Evolutionary conservation across 2,888 invertebrate genomes (phyloP), one percentile per base, ranked within the genome.

Genomic region (Epirrhoe alternata): DNA sequence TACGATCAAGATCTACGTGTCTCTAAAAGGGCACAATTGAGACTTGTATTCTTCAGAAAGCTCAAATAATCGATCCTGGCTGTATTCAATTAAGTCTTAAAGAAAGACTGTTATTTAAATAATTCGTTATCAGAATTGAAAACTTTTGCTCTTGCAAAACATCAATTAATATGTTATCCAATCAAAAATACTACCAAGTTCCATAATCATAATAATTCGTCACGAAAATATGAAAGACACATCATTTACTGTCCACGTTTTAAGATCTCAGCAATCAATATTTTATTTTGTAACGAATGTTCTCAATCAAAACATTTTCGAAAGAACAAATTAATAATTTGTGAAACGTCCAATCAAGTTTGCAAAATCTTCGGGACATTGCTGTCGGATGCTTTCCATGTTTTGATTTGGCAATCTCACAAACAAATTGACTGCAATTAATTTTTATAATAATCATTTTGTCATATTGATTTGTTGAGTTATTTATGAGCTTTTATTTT

Each of bases 271-370:
- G 64, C 64, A 42, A 66, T 66, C 69, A 66, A 75, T 68, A 73
- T 61, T 17, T 51, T 51, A 59, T 59, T 59, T 63, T 66, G 62
- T 68, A 63, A 72, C 50, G 69, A 73, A 56, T 66, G 59, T 65
- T 59, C 72, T 77, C 77, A 70, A 73, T 77, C 72, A 79, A 75
- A 72, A 72, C 71, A 51, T 65, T 74, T 66, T 51, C 51, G 60
- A 73, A 69, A 58, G 33, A 62, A 61, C 66, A 69, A 74, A 78
- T 77, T 74, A 72, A 71, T 73, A 68, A 72, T 65, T 52, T 56
- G 61, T 64, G 62, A 72, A 68, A 67, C 42, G 54, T 51, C 51
- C 70, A 77, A 79, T 76, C 72, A 74, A 75, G 57, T 69, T 50
- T 64, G 69, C 54, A 60, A 69, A 74, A 77, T 74, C 73, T 70